Evolutionary conservation across 2,797 vertebrate genomes (phyloP).

Genomic region (Luscinia megarhynchos): DNA sequence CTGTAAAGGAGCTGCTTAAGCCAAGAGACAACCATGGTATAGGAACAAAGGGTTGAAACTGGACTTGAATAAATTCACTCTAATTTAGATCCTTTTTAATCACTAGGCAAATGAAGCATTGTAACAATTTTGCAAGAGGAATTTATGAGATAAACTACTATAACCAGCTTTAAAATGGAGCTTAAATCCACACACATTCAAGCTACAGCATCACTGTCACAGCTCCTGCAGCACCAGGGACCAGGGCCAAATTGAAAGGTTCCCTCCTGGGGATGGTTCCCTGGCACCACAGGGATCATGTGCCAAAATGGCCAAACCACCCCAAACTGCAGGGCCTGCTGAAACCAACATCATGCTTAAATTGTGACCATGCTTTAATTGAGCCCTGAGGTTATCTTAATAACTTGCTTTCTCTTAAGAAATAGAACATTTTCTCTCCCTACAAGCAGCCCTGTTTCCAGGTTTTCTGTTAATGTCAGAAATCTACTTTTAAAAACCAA

Average conservation of each 20-base stretch:
- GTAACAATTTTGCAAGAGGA: constrained; percentile 28
- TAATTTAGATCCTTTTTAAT: constrained; percentile 44
- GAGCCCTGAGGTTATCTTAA: background rate
- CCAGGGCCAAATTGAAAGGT: background rate
- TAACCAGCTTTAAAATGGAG: constrained; percentile 26
- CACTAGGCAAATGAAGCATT: constrained; percentile 31
- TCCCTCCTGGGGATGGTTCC: background rate
- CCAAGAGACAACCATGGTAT: background rate
- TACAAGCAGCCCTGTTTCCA: background rate
- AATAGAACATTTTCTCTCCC: background rate
- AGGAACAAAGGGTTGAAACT: constrained; percentile 35
- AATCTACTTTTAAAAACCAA: background rate
- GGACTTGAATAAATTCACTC: constrained; percentile 36
- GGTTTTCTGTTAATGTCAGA: background rate
- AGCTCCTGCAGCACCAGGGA: background rate
- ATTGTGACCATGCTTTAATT: background rate
- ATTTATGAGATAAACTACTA: constrained; percentile 9
- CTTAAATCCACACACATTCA: background rate
- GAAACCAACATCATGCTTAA: background rate
- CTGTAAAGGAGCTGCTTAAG: constrained; percentile 23
- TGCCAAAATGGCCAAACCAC: fast-evolving
- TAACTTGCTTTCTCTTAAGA: background rate
- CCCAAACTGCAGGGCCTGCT: background rate
- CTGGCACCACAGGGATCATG: background rate
- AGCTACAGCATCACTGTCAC: background rate